Base-by-base conservation (phyloP, 2,113 vertebrate species). In the Tretioscincus oriximinensis region DNA sequence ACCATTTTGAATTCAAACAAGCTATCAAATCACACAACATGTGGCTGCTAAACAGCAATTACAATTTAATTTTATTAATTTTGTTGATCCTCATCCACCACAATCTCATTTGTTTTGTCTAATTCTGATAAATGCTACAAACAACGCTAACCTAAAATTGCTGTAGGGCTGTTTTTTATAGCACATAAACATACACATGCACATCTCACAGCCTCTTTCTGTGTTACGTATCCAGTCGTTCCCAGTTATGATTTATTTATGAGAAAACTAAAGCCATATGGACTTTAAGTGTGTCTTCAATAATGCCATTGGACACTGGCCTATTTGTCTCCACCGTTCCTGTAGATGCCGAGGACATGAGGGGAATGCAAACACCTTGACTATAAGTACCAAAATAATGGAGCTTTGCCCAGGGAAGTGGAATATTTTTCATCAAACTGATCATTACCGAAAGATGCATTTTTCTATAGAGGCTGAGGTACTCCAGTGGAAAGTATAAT, bases 21-120 rank as follows among this genome's bases (percentile, higher is more conserved):
- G 49, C 22, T 83, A 63, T 51, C 73, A 81, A 88, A 88, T 65
- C 88, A 86, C 87, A 82, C 88, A 83, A 85, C 78, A 45, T 29
- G 65, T 49, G 70, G 70, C 54, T 90, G 84, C 72, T 86, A 87
- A 84, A 88, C 21, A 74, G 70, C 73, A 90, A 91, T 92, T 90
- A 88, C 78, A 84, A 77, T 47, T 74, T 83, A 84, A 89, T 89
- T 88, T 80, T 90, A 91, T 91, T 87, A 89, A 88, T 86, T 84
- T 47, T 80, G 68, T 58, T 82, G 76, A 47, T 77, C 77, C 85
- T 60, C 84, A 81, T 85, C 63, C 28, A 73, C 14, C 9, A 29
- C 45, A 47, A 61, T 69, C 79, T 90, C 69, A 26, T 74, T 77
- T 80, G 63, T 45, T 90, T 84, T 3, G 5, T 2, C 21, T 18